Percentiles rank a stretch among this genome's conserved stretches.
Evolutionary conservation across 2,888 invertebrate genomes (phyloP).

Genomic region (Habroteleia sp.): DNA sequence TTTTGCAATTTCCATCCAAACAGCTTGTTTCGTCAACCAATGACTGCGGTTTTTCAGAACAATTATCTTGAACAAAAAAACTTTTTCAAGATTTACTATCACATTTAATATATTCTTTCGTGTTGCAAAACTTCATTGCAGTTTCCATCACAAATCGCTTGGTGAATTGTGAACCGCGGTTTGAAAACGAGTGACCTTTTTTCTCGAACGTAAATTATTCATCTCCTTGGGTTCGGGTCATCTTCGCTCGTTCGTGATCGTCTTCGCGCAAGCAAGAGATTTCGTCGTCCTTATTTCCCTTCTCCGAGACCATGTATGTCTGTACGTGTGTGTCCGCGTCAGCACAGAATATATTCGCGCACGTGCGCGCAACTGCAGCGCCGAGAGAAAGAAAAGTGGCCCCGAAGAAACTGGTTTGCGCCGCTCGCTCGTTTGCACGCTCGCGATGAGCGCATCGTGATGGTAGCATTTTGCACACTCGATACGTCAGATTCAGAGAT

Average conservation of each 20-base stretch:
- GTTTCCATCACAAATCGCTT: no score
- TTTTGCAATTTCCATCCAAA: no score
- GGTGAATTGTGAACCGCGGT: no score
- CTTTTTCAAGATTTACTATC: no score
- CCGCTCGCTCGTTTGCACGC: constrained; percentile 45
- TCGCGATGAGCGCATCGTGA: constrained; percentile 21
- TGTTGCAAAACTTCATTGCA: no score
- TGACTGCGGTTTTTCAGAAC: no score
- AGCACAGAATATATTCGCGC: constrained; percentile 55
- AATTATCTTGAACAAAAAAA: no score
- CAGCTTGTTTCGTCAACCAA: no score
- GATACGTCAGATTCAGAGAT: constrained; percentile 34
- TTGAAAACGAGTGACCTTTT: constrained; percentile 37
- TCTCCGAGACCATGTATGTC: constrained; percentile 13
- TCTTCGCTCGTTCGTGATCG: constrained; percentile 36
- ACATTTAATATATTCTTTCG: no score
- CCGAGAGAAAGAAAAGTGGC: constrained; percentile 57
- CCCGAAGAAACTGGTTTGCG: constrained; percentile 62
- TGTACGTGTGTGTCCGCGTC: constrained; percentile 21
- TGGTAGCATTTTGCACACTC: constrained; percentile 51
- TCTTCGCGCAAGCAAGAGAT: constrained; percentile 32
- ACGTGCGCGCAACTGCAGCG: constrained; percentile 56
- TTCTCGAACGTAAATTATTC: constrained; percentile 30
- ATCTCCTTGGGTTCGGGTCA: constrained; percentile 49
- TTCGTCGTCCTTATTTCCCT: constrained; percentile 47